These are phyloP conservation scores for Drosophila oshimai DNA, from an alignment of 1,140 invertebrate species.

Conservation along the genomic window DNA sequence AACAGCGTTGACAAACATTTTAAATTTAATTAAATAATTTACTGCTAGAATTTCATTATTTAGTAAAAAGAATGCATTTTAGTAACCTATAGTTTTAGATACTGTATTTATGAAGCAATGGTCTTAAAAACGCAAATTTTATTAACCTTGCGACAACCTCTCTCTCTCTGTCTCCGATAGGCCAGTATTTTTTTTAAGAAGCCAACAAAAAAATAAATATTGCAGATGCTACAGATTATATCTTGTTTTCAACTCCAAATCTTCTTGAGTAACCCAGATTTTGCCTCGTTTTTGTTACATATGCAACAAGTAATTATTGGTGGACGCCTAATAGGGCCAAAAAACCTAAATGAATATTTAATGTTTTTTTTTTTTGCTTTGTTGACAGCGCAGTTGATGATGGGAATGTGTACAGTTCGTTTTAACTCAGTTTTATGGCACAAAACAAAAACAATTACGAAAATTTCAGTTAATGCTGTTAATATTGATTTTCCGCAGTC, in stretches of 20 bases:
- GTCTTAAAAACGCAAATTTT: no score
- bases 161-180: no score
- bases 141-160: no score
- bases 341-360: background rate
- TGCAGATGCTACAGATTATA: no score
- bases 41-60: no score
- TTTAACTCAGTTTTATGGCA: slow-evolving; percentile 15
- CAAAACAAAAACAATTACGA: slow-evolving; percentile 13
- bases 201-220: no score
- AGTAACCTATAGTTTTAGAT: no score
- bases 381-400: background rate
- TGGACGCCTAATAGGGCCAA: background rate
- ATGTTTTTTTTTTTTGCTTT: background rate
- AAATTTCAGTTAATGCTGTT: slow-evolving; percentile 33
- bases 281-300: background rate
- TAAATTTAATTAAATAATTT: background rate
- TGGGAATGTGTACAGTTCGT: slow-evolving; percentile 4
- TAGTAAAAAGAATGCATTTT: no score
- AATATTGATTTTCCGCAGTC: slow-evolving; percentile 45
- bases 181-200: no score
- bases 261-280: background rate
- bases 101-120: no score
- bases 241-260: background rate
- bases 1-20: background rate
- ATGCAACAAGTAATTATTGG: background rate